These are phyloP conservation scores for Pelagia noctiluca DNA, from an alignment of 30 jellyfish, hydroid and myxozoan genomes.

Conservation along the genomic window DNA sequence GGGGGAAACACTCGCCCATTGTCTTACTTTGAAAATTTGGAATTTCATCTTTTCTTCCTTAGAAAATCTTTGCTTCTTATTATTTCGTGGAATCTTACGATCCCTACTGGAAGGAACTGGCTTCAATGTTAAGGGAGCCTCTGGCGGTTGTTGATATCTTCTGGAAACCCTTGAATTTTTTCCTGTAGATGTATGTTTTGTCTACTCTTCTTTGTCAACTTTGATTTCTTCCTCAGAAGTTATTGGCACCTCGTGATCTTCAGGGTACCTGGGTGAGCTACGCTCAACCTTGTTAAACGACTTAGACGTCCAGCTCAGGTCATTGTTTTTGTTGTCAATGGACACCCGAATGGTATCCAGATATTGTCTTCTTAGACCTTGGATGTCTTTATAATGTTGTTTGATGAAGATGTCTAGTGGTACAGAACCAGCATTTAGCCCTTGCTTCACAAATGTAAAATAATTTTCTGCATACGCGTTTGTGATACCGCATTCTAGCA, in stretches of 20 bases:
- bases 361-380: slow-evolving; percentile 3
- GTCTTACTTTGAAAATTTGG: slow-evolving; percentile 8
- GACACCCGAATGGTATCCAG: not conserved
- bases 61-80: not conserved
- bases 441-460: slow-evolving; percentile 4
- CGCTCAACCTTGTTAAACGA: not conserved
- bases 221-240: not conserved
- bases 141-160: not conserved
- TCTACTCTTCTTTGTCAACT: not conserved
- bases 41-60: not conserved
- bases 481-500: not conserved
- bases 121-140: not conserved
- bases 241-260: not conserved
- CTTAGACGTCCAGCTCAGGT: not conserved
- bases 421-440: not conserved
- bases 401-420: slow-evolving; percentile 8
- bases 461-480: slow-evolving; percentile 16
- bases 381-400: not conserved
- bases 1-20: not conserved
- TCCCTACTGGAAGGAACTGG: not conserved
- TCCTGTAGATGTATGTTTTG: not conserved
- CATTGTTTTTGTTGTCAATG: not conserved
- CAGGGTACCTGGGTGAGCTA: slow-evolving; percentile 12
- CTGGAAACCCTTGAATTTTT: not conserved
- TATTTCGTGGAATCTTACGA: not conserved